Evolutionary conservation across 2,113 vertebrate species (phyloP), one percentile per base, ranked within the genome.

Genomic region (Mormoops blainvillei): DNA sequence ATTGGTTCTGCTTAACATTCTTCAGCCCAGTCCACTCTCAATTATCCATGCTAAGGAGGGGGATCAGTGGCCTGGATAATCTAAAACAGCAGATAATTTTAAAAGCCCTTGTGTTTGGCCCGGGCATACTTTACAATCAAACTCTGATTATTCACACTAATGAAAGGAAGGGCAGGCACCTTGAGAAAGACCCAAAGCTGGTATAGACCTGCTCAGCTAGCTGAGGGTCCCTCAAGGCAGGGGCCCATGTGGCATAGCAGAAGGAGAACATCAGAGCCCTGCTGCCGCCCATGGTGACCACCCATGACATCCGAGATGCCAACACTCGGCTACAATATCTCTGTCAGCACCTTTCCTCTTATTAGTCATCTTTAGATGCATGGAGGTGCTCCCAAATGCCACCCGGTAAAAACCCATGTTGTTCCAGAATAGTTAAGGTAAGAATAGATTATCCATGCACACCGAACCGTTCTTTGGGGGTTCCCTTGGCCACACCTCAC

Each of bases 21-120:
- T 96, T 87, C 58, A 94, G 78, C 93, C 58, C 45, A 70, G 95
- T 96, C 94, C 93, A 95, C 91, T 89, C 93, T 97, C 95, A 96
- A 96, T 96, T 96, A 93, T 93, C 95, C 96, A 93, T 91, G 65
- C 94, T 68, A 93, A 97, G 81, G 65, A 97, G 54, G 78, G n/a
- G 86, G 73, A 96, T 93, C 97, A 96, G 88, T 97, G 93, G 94
- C 96, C 95, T 97, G 95, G 85, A 96, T 97, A 95, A 96, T 97
- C 88, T 96, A 94, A 97, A 97, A 96, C 93, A 97, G 95, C 94
- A 96, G 94, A 96, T 70, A 84, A 96, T 97, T 96, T 97, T 89
- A 87, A 97, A 97, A 97, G 91, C 93, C 89, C 94, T 97, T 87
- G 70, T 94, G 93, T 93, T 95, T 97, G 96, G 91, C 94, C 89